Evolutionary conservation across 2,888 invertebrate species (phyloP), one percentile per base, ranked within the genome.

Genomic region (Chironomus riparius): DNA sequence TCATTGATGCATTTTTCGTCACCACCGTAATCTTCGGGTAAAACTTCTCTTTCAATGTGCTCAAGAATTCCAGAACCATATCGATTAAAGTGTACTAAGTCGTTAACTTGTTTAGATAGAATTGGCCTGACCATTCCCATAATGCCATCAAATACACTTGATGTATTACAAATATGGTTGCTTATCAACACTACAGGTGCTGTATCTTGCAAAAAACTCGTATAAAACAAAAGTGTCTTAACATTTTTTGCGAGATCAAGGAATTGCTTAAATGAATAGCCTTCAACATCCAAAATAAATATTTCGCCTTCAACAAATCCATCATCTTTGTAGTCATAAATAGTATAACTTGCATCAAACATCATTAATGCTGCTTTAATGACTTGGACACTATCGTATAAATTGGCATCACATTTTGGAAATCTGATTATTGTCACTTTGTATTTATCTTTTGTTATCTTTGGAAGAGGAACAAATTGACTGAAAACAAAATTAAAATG

Each of bases 21-120:
- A 21, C 72, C 72, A 12, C 72, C 72, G 38, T 72, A 72, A 7
- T 72, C 72, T 15, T 13, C n/a, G 0, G 72, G 72, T 5, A 72
- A 18, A 72, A 61, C 10, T 18, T 72, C 72, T 6, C 22, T 10
- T 7, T 24, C 28, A 28, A 72, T 15, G 13, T n/a, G 5, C 38
- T 72, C 47, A 12, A 50, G 18, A 12, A 72, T 10, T 61, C 48
- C 61, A 3, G 21, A 3, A 12, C 72, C 62, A 50, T 24, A 22
- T 10, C 24, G n/a, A 21, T 72, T 61, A 18, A 62, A 28, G 4
- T 72, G 28, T 2, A 72, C 21, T 12, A 61, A 7, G 2, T 72
- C 72, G 10, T n/a, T 18, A n/a, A 72, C 15, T 61, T 61, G 13
- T 15, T 72, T 72, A 12, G 48, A 50, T 3, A 72, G 4, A 72